Percentiles rank a stretch among this genome's conserved stretches.
Evolutionary conservation across 2,888 invertebrate species (phyloP).

Genomic region (Polietes domitor): DNA sequence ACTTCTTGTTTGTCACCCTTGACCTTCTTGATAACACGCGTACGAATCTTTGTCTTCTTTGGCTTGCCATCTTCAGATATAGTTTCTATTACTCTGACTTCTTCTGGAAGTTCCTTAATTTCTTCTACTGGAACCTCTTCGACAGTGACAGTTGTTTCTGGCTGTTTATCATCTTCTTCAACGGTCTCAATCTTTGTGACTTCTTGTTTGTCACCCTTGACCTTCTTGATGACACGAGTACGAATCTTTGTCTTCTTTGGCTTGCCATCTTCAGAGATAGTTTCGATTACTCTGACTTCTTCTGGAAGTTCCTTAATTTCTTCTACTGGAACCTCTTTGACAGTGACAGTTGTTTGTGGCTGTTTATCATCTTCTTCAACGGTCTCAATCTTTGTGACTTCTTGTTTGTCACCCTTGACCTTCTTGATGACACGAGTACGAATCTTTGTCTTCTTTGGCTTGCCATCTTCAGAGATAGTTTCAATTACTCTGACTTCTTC

Average conservation of each 20-base stretch:
- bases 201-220: slow-evolving; percentile 60
- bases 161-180: slow-evolving; percentile 57
- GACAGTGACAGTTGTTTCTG: slow-evolving; percentile 55
- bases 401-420: slow-evolving; percentile 70
- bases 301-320: slow-evolving; percentile 69
- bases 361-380: slow-evolving; percentile 47
- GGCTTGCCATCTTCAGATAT: slow-evolving; percentile 49
- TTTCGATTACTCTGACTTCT: slow-evolving; percentile 48
- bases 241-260: slow-evolving; percentile 56
- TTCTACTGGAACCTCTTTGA: slow-evolving; percentile 56
- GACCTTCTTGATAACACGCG: slow-evolving; percentile 53
- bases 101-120: slow-evolving; percentile 47
- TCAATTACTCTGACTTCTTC: slow-evolving; percentile 68
- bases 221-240: slow-evolving; percentile 56
- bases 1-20: slow-evolving; percentile 61
- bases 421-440: slow-evolving; percentile 70
- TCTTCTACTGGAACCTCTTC: slow-evolving; percentile 43
- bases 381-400: slow-evolving; percentile 70
- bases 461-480: slow-evolving; percentile 67
- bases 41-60: slow-evolving; percentile 50
- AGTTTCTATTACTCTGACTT: slow-evolving; percentile 37
- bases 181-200: slow-evolving; percentile 59
- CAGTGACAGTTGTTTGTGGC: slow-evolving; percentile 71
- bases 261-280: slow-evolving; percentile 52
- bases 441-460: slow-evolving; percentile 74